Conservation (phyloP, 2,797 vertebrate genomes). For the Knipowitschia caucasica region DNA sequence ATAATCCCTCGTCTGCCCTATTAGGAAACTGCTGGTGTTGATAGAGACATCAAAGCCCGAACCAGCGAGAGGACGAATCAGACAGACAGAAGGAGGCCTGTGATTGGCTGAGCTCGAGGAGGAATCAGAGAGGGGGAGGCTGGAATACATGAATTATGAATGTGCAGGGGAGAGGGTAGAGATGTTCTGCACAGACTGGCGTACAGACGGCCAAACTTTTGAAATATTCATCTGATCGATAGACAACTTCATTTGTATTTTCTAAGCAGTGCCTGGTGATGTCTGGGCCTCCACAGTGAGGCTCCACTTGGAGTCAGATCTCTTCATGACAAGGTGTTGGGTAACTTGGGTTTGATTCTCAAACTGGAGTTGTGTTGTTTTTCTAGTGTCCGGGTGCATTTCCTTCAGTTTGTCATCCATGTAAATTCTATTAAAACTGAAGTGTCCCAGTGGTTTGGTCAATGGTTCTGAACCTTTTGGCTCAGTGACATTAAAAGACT, state of each 20-base stretch:
- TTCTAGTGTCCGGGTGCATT: neutral
- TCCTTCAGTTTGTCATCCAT: neutral
- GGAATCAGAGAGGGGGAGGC: constrained; percentile 46
- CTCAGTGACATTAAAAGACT: no score
- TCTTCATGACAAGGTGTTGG: neutral
- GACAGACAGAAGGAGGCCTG: constrained; percentile 56
- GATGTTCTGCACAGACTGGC: constrained; percentile 53
- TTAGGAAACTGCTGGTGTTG: constrained; percentile 58
- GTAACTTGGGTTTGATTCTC: neutral
- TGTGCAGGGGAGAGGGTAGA: constrained; percentile 51
- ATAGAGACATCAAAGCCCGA: constrained; percentile 75
- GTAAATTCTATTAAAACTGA: no score
- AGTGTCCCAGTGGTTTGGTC: no score
- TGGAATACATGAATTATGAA: constrained; percentile 64
- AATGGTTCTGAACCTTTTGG: no score
- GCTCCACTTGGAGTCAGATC: constrained; percentile 2
- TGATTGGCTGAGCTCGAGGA: constrained; percentile 66
- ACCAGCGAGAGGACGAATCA: constrained; percentile 57
- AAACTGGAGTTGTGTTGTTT: neutral
- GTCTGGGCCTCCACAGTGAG: constrained; percentile 8
- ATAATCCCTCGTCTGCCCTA: constrained; percentile 69
- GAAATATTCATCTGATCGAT: constrained; percentile 54
- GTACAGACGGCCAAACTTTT: constrained; percentile 27
- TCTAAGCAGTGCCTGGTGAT: neutral
- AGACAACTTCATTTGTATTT: constrained; percentile 32